These are phyloP conservation scores for Cantharis rufa DNA, from an alignment of 2,888 invertebrate genomes.

Conservation along the genomic window DNA sequence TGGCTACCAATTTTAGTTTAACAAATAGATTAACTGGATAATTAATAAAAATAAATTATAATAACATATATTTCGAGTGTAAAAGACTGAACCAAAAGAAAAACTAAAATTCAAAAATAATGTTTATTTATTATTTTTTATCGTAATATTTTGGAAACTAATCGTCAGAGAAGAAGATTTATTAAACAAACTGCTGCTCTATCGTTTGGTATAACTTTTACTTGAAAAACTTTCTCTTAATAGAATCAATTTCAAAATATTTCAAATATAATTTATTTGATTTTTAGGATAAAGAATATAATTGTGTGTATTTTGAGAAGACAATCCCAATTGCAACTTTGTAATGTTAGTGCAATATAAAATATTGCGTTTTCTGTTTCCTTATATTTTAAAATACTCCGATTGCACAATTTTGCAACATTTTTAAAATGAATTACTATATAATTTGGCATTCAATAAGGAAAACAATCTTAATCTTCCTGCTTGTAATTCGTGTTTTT, in stretches of 20 bases:
- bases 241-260: not conserved
- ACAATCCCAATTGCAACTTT: too few relatives aligned
- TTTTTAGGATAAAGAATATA: not conserved
- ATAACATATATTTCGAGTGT: not conserved
- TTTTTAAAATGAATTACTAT: too few relatives aligned
- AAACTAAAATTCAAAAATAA: not conserved
- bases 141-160: not conserved
- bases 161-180: not conserved
- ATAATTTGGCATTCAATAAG: not conserved
- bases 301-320: too few relatives aligned
- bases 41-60: too few relatives aligned
- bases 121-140: not conserved
- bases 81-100: not conserved
- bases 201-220: not conserved
- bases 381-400: too few relatives aligned
- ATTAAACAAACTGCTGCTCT: not conserved
- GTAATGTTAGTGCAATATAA: too few relatives aligned
- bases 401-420: too few relatives aligned
- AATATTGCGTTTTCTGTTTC: not conserved
- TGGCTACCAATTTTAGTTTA: too few relatives aligned
- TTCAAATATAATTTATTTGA: not conserved
- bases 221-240: not conserved
- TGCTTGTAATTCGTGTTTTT: not conserved
- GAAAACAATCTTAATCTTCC: not conserved
- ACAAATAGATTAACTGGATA: too few relatives aligned